These are phyloP conservation scores for Corythornis madagascariensis DNA, from an alignment of 2,113 vertebrate species.

Conservation along the genomic window DNA sequence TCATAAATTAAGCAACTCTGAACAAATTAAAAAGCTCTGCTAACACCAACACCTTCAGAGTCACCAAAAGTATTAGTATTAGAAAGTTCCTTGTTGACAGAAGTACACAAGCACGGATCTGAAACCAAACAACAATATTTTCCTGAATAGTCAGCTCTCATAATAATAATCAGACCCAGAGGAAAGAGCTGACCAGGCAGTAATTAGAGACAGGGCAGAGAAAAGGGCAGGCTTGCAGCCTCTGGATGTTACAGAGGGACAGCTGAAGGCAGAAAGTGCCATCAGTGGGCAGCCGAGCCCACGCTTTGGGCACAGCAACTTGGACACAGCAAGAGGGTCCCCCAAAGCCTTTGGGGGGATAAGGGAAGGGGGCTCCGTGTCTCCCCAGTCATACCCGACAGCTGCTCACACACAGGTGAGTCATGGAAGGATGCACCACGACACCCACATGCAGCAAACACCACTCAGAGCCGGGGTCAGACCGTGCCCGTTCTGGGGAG, in stretches of 20 bases:
- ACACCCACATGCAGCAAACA: too few species aligned
- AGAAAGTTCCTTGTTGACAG: background rate
- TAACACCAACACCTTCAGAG: background rate
- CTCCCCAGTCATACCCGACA: background rate
- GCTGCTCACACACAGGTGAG: background rate
- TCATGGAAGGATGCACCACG: background rate
- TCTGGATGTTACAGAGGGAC: background rate
- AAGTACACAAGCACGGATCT: background rate
- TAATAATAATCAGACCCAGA: conserved; percentile 39
- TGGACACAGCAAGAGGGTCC: accelerated
- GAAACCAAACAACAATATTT: conserved; percentile 25
- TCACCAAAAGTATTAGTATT: background rate
- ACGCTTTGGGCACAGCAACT: background rate
- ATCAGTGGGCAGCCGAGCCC: background rate
- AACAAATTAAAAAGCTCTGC: background rate
- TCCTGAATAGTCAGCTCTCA: conserved; percentile 50
- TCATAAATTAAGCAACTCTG: background rate
- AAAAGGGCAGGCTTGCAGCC: conserved; percentile 49
- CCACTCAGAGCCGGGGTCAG: too few species aligned
- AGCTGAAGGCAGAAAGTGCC: conserved; percentile 38
- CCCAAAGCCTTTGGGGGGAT: background rate
- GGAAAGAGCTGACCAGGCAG: conserved; percentile 59
- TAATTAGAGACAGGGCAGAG: conserved; percentile 43
- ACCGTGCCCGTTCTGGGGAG: too few species aligned
- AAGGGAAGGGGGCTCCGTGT: background rate